A percentile compares a stretch with the other conserved stretches of the same genome.
These are phyloP conservation scores for Pipa parva DNA, from an alignment of 2,113 vertebrate species.

Conservation along the genomic window DNA sequence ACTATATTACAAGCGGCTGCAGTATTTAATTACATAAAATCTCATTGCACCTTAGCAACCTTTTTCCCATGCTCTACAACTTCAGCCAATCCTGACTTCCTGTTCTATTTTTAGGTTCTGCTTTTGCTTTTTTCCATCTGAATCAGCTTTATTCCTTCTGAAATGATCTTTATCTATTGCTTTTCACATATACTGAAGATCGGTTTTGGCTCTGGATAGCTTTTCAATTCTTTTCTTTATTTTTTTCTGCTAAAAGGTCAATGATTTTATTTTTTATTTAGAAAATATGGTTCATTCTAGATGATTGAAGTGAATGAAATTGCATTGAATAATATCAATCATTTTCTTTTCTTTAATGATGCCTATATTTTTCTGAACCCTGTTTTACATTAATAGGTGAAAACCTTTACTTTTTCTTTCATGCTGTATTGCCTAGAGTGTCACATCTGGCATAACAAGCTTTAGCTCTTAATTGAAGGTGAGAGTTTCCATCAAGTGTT, in stretches of 20 bases:
- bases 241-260: too few species aligned
- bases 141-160: too few species aligned
- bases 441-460: constrained; percentile 9
- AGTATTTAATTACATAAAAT: background rate
- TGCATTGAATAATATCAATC: too few species aligned
- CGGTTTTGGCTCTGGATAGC: background rate
- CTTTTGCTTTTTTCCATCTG: too few species aligned
- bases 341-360: too few species aligned
- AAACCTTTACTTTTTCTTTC: background rate
- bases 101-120: background rate
- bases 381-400: too few species aligned
- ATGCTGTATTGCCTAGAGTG: constrained; percentile 1
- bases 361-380: too few species aligned
- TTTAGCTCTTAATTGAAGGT: constrained; percentile 8
- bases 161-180: too few species aligned
- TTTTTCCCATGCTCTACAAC: background rate
- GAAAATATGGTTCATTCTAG: too few species aligned
- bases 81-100: background rate
- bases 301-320: too few species aligned
- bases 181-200: too few species aligned
- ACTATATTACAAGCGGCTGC: background rate
- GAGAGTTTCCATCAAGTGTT: constrained; percentile 4
- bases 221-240: background rate
- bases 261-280: too few species aligned
- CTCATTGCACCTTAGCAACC: background rate